phyloP scores from a whole-genome alignment of 2,113 vertebrate genomes.

The Bubo scandiacus region DNA sequence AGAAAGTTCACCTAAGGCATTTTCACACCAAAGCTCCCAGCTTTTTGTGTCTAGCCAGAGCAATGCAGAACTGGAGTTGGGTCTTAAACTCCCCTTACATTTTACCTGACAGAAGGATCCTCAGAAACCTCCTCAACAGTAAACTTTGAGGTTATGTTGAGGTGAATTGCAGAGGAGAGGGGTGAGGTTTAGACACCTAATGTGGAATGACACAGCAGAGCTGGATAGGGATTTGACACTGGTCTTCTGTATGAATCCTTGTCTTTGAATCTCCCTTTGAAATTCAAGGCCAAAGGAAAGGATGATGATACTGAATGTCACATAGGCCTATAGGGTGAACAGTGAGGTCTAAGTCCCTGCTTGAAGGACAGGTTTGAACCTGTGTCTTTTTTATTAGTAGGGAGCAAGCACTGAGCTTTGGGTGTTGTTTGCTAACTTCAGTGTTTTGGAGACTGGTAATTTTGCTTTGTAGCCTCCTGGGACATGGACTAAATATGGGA shows the following conservation, averaged over 20 bases:
- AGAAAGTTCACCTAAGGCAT: neutral
- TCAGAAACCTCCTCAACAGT: neutral
- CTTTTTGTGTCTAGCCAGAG: neutral
- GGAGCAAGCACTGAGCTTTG: neutral
- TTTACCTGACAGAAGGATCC: neutral
- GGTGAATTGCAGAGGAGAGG: neutral
- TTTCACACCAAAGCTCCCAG: neutral
- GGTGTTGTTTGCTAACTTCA: neutral
- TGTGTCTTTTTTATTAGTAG: neutral
- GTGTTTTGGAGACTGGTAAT: neutral
- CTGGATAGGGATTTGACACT: neutral
- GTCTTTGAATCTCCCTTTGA: neutral
- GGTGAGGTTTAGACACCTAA: neutral
- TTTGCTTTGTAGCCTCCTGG: neutral
- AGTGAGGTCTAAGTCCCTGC: neutral
- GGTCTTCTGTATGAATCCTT: neutral
- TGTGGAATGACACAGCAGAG: neutral
- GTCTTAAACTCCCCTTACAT: neutral
- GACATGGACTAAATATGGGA: neutral
- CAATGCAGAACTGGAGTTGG: neutral
- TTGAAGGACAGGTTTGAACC: neutral
- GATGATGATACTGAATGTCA: neutral
- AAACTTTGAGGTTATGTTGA: neutral
- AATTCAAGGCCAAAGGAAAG: neutral
- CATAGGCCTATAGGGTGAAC: neutral